These are phyloP conservation scores for Pachymerium ferrugineum DNA, from an alignment of 2,888 invertebrate species.

Conservation along the genomic window DNA sequence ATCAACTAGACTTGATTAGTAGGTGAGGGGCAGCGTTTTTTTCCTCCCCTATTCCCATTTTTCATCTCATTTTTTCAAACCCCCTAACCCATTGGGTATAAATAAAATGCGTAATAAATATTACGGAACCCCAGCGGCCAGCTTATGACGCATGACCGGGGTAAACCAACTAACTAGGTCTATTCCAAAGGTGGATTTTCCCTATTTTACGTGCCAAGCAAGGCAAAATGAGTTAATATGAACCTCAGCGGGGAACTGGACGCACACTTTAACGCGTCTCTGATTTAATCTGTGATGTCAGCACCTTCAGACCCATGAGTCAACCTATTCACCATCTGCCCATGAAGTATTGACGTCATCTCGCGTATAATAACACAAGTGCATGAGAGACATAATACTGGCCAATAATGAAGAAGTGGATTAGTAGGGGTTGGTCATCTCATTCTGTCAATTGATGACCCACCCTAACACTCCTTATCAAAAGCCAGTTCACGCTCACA, in stretches of 20 bases:
- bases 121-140: background rate
- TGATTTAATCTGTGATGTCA: conserved; percentile 25
- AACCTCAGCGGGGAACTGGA: background rate
- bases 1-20: conserved; percentile 15
- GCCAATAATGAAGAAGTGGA: conserved; percentile 27
- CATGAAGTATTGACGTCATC: conserved; percentile 22
- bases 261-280: conserved; percentile 8
- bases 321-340: conserved; percentile 27
- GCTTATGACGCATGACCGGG: background rate
- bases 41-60: conserved; percentile 12
- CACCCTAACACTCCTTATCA: background rate
- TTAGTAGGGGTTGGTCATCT: conserved; percentile 24
- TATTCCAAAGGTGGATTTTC: background rate
- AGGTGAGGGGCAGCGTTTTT: background rate
- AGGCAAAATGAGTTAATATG: background rate
- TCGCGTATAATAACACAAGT: background rate
- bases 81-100: conserved; percentile 27
- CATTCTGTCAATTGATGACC: conserved; percentile 7
- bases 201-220: background rate
- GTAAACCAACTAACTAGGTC: background rate
- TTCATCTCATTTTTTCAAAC: background rate
- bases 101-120: conserved; percentile 11
- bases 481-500: background rate
- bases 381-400: conserved; percentile 20
- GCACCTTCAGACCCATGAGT: conserved; percentile 27